phyloP scores from a whole-genome alignment of 2,113 vertebrate genomes.

The Cnemophilus loriae region DNA sequence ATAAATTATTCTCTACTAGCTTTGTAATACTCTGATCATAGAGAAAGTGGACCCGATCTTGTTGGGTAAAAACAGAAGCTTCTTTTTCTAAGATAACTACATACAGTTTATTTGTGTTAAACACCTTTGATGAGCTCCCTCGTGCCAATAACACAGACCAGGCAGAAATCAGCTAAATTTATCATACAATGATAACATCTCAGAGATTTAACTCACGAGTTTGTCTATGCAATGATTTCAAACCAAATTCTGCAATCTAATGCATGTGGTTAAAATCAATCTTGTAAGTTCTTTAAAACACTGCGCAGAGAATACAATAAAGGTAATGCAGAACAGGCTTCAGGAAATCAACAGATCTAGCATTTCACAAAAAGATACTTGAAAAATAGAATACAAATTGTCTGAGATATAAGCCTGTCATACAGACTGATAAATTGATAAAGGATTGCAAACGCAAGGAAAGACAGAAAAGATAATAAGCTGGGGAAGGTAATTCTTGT shows the following conservation, averaged over 20 bases:
- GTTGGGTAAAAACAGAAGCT: conserved; percentile 63
- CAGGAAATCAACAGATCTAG: not conserved
- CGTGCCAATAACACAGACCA: conserved; percentile 28
- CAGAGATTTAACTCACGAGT: conserved; percentile 34
- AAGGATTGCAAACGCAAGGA: conserved; percentile 37
- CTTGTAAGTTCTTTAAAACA: conserved; percentile 45
- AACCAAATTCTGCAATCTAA: conserved; percentile 45
- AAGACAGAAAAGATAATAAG: conserved; percentile 5
- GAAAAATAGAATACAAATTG: conserved; percentile 35
- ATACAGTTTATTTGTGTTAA: conserved; percentile 64
- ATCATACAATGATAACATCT: conserved; percentile 42
- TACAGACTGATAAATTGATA: not conserved
- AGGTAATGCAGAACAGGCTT: conserved; percentile 13
- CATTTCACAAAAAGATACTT: conserved; percentile 6
- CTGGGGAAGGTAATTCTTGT: conserved; percentile 17
- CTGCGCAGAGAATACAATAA: not conserved
- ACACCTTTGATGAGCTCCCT: conserved; percentile 66
- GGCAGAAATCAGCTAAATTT: conserved; percentile 46
- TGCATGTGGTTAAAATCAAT: conserved; percentile 33
- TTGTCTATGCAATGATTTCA: conserved; percentile 28
- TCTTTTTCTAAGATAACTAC: conserved; percentile 61
- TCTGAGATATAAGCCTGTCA: not conserved
- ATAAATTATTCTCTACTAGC: conserved; percentile 79
- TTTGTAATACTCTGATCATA: conserved; percentile 78
- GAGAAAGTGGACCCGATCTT: conserved; percentile 64